phyloP scores from a whole-genome alignment of 2,797 vertebrate species.

The Rhadinocentrus ornatus region DNA sequence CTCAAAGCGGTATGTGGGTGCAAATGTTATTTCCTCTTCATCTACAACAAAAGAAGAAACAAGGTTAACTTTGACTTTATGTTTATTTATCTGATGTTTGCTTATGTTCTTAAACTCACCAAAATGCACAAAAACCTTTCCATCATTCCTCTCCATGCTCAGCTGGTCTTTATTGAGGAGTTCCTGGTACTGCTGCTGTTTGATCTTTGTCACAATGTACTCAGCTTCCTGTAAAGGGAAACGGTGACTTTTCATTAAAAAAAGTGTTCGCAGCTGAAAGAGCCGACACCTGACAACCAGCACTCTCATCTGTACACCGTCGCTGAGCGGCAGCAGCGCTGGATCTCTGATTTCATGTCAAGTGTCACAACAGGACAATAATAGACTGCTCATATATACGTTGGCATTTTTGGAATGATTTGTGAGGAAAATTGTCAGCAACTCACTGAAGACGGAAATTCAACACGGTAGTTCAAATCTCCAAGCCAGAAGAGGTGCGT shows the following conservation, averaged over 20 bases:
- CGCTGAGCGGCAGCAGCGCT: neutral
- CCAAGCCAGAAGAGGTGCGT: constrained; percentile 99
- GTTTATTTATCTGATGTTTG: too few relatives aligned
- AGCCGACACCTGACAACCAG: constrained; percentile 48
- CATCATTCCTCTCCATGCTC: constrained; percentile 86
- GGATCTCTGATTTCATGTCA: neutral
- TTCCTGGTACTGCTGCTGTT: constrained; percentile 93
- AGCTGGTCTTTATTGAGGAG: constrained; percentile 93
- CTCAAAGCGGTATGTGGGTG: constrained; percentile 97
- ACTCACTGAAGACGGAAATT: constrained; percentile 87
- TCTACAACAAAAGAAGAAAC: constrained; percentile 79
- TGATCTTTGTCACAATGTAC: constrained; percentile 93
- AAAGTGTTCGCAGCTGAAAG: constrained; percentile 44
- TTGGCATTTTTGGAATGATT: neutral
- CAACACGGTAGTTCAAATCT: constrained; percentile 95
- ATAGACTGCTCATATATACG: neutral
- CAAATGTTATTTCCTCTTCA: constrained; percentile 97
- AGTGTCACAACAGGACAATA: neutral
- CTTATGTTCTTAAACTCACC: constrained; percentile 79
- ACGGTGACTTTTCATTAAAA: constrained; percentile 60
- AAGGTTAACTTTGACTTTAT: neutral
- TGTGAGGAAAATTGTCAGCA: neutral
- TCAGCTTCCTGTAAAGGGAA: constrained; percentile 92
- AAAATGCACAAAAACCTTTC: constrained; percentile 93
- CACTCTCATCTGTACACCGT: constrained; percentile 12